Evolutionary conservation across 1,140 invertebrate genomes (phyloP).

Genomic region (Temnothorax nylanderi): DNA sequence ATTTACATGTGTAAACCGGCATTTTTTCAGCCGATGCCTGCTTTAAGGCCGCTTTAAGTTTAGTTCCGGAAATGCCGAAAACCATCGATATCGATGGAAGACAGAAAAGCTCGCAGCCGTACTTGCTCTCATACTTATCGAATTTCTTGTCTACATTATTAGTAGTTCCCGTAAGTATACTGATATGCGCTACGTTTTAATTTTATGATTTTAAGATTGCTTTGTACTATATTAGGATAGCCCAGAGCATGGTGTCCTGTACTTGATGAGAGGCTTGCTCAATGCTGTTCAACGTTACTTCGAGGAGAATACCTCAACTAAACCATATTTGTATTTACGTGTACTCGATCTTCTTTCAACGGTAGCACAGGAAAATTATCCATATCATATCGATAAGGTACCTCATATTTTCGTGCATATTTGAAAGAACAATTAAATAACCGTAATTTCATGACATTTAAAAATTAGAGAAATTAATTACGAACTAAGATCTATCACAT

Average conservation of each 20-base stretch:
- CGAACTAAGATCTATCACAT: slow-evolving; percentile 33
- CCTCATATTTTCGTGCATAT: slow-evolving; percentile 24
- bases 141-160: slow-evolving; percentile 94
- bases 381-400: slow-evolving; percentile 94
- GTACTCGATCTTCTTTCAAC: slow-evolving; percentile 91
- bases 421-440: not conserved
- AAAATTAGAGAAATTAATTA: slow-evolving; percentile 4
- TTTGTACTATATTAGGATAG: slow-evolving; percentile 89
- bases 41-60: slow-evolving; percentile 94
- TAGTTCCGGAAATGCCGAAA: slow-evolving; percentile 92
- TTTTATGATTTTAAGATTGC: slow-evolving; percentile 47
- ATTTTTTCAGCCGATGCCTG: slow-evolving; percentile 94
- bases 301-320: slow-evolving; percentile 86
- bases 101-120: slow-evolving; percentile 90
- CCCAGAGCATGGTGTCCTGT: slow-evolving; percentile 93
- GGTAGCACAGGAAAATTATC: slow-evolving; percentile 91
- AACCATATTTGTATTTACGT: slow-evolving; percentile 89
- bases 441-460: slow-evolving; percentile 5
- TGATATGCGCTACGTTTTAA: slow-evolving; percentile 57
- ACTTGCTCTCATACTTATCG: slow-evolving; percentile 90
- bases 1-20: not conserved
- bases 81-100: slow-evolving; percentile 92
- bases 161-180: slow-evolving; percentile 91
- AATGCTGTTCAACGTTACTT: slow-evolving; percentile 92
- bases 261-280: slow-evolving; percentile 91